Evolutionary conservation across 2,113 vertebrate genomes (phyloP).

Genomic region (Oostethus manadensis): DNA sequence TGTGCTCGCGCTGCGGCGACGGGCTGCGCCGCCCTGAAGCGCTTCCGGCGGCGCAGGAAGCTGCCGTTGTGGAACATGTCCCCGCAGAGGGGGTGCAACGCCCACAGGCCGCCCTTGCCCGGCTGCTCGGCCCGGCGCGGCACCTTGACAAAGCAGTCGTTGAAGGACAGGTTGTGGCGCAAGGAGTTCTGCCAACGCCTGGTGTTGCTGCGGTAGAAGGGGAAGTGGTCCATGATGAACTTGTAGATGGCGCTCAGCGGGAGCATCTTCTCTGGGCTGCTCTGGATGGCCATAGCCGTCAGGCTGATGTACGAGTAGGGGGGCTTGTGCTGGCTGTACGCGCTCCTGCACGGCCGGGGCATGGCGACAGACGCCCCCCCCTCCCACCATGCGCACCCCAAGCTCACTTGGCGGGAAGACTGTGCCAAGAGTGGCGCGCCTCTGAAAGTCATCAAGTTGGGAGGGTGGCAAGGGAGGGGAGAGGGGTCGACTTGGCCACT

Average conservation of each 20-base stretch:
- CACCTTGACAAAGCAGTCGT: conserved; percentile 97
- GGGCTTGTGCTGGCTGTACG: conserved; percentile 93
- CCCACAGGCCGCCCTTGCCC: conserved; percentile 95
- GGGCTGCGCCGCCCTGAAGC: conserved; percentile 74
- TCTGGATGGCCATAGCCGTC: conserved; percentile 96
- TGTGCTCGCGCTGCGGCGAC: conserved; percentile 64
- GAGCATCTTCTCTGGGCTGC: conserved; percentile 94
- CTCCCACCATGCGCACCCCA: no score
- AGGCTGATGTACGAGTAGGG: conserved; percentile 96
- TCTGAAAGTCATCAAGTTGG: not conserved
- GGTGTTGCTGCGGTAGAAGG: conserved; percentile 92
- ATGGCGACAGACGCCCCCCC: conserved; percentile 49
- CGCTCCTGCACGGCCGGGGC: conserved; percentile 93
- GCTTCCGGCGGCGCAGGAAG: conserved; percentile 88
- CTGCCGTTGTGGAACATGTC: conserved; percentile 98
- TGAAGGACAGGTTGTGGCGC: conserved; percentile 95
- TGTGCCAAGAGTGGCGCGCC: not conserved
- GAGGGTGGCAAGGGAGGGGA: no score
- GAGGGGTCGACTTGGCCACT: no score
- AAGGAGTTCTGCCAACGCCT: conserved; percentile 97
- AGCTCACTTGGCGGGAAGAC: not conserved
- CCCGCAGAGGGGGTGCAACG: conserved; percentile 89
- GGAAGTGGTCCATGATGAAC: conserved; percentile 97
- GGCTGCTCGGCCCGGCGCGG: conserved; percentile 90
- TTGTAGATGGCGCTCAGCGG: conserved; percentile 94